These are phyloP conservation scores for Anoura caudifer DNA, from an alignment of 2,113 vertebrate genomes.

Conservation along the genomic window DNA sequence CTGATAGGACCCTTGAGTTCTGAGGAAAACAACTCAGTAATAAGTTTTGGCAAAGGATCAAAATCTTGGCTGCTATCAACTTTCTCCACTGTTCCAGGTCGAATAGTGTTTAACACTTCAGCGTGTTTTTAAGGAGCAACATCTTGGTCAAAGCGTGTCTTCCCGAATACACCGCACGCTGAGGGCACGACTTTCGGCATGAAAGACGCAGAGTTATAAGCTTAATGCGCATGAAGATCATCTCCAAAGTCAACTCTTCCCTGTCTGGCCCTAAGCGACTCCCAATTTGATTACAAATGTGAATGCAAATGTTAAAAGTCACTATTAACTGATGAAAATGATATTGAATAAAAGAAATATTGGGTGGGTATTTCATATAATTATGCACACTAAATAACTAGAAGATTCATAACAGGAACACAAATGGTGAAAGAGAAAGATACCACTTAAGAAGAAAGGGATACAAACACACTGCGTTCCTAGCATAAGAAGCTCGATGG, in stretches of 20 bases:
- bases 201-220: neutral
- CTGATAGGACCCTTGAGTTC: neutral
- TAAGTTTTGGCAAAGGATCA: neutral
- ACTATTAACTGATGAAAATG: neutral
- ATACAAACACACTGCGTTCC: rapidly evolving
- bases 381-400: neutral
- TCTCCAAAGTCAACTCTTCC: neutral
- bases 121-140: neutral
- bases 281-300: neutral
- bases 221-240: neutral
- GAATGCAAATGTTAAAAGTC: neutral
- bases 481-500: neutral
- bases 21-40: neutral
- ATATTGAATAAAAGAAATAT: neutral
- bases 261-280: neutral
- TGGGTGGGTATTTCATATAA: neutral
- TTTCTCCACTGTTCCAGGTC: neutral
- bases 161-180: neutral
- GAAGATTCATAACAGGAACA: neutral
- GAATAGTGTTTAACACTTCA: neutral
- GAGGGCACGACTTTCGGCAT: neutral
- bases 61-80: neutral
- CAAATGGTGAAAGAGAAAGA: neutral
- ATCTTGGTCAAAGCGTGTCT: neutral
- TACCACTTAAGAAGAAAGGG: neutral